Conservation (phyloP, 1,140 invertebrate genomes). For the Oryctes rhinoceros region DNA sequence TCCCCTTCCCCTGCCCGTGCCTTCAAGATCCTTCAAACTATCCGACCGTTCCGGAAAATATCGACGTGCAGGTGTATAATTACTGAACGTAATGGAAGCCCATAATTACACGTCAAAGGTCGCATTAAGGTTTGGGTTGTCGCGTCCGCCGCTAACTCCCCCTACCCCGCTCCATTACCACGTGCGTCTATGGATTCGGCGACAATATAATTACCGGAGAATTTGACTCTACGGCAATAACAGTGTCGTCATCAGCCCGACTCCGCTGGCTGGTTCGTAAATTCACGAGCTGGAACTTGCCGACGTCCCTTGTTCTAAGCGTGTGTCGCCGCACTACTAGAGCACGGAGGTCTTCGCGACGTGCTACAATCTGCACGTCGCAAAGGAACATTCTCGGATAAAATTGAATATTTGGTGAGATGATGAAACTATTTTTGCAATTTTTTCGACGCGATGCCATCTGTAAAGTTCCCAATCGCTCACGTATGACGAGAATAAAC, state of each 20-base stretch:
- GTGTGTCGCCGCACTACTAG: too few species aligned
- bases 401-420: background rate
- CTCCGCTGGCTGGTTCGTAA: background rate
- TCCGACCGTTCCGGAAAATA: background rate
- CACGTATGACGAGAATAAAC: too few species aligned
- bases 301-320: background rate
- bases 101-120: constrained; percentile 36
- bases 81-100: background rate
- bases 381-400: background rate
- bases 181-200: constrained; percentile 21
- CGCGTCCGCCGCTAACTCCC: background rate
- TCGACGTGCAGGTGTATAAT: constrained; percentile 27
- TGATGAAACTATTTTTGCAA: background rate
- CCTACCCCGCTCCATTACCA: background rate
- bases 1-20: background rate
- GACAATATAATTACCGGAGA: constrained; percentile 30
- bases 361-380: too few species aligned
- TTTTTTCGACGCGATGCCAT: too few species aligned
- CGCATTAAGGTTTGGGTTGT: background rate
- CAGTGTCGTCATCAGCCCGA: background rate
- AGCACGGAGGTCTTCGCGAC: background rate
- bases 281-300: background rate
- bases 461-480: too few species aligned
- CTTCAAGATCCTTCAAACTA: background rate
- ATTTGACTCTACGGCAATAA: constrained; percentile 17